A percentile compares a stretch with the other conserved stretches of the same genome.
These are phyloP conservation scores for Parthenolecanium corni DNA, from an alignment of 2,888 invertebrate species.

Conservation along the genomic window DNA sequence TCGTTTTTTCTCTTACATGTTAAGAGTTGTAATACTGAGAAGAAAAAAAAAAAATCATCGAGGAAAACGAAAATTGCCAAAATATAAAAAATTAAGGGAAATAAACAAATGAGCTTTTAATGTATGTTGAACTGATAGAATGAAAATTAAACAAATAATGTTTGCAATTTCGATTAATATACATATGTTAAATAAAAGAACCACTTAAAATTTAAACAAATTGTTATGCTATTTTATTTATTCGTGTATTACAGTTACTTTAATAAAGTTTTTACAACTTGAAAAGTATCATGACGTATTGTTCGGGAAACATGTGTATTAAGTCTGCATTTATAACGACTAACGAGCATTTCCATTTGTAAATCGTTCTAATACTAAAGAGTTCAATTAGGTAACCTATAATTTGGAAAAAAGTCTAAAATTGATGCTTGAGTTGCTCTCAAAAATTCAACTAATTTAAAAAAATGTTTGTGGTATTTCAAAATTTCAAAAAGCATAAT, in stretches of 20 bases:
- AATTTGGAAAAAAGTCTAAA: too few species aligned
- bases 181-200: slow-evolving; percentile 11
- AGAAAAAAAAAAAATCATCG: slow-evolving; percentile 6
- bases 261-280: slow-evolving; percentile 27
- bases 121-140: not conserved
- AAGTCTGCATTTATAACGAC: too few species aligned
- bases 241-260: slow-evolving; percentile 29
- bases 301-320: too few species aligned
- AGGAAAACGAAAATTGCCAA: not conserved
- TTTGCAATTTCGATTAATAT: slow-evolving; percentile 15
- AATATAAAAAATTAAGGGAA: not conserved
- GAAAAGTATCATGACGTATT: not conserved
- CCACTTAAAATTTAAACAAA: slow-evolving; percentile 20
- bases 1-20: slow-evolving; percentile 11
- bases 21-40: slow-evolving; percentile 14
- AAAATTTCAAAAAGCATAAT: too few species aligned
- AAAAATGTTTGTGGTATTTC: too few species aligned
- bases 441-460: too few species aligned
- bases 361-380: too few species aligned
- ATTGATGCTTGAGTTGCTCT: too few species aligned
- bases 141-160: slow-evolving; percentile 1
- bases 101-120: slow-evolving; percentile 26
- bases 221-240: slow-evolving; percentile 29
- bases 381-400: too few species aligned
- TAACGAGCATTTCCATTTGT: too few species aligned